A percentile compares a stretch with the other conserved stretches of the same genome.
phyloP scores from a whole-genome alignment of 1,140 invertebrate species.

The Trissolcus basalis region DNA sequence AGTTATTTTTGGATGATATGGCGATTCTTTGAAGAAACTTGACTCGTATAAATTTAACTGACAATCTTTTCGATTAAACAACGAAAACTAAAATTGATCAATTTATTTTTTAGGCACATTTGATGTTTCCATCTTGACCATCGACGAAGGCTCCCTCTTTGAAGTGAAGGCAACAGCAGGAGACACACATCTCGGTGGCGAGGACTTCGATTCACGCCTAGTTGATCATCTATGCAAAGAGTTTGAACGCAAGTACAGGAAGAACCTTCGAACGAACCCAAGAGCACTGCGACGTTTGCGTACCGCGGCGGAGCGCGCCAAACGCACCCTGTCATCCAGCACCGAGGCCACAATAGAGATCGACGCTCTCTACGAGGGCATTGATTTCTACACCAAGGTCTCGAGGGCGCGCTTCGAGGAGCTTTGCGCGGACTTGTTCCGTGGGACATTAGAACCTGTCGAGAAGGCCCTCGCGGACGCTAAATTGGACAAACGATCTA shows the following conservation, averaged over 20 bases:
- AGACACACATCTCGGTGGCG: slow-evolving; percentile 85
- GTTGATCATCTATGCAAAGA: slow-evolving; percentile 83
- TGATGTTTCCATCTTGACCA: slow-evolving; percentile 91
- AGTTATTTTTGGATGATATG: no score
- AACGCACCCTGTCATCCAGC: slow-evolving; percentile 78
- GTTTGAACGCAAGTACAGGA: slow-evolving; percentile 77
- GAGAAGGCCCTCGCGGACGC: slow-evolving; percentile 85
- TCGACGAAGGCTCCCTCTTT: slow-evolving; percentile 88
- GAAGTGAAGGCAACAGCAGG: slow-evolving; percentile 88
- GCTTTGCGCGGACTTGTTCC: slow-evolving; percentile 79
- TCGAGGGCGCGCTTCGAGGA: slow-evolving; percentile 81
- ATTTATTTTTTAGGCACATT: slow-evolving; percentile 78
- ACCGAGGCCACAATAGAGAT: slow-evolving; percentile 79
- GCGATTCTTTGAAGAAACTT: no score
- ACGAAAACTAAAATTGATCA: slow-evolving; percentile 10
- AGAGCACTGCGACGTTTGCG: slow-evolving; percentile 79
- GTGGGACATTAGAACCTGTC: slow-evolving; percentile 78
- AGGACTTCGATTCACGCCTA: slow-evolving; percentile 90
- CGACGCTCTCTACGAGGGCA: slow-evolving; percentile 77
- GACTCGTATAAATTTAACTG: no score
- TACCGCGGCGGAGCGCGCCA: slow-evolving; percentile 81
- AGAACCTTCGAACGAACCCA: slow-evolving; percentile 74
- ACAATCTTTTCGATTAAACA: no score
- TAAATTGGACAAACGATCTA: slow-evolving; percentile 82
- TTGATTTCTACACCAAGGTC: slow-evolving; percentile 80